Evolutionary conservation across 2,888 invertebrate species (phyloP).

Genomic region (Drosophila paracracens): DNA sequence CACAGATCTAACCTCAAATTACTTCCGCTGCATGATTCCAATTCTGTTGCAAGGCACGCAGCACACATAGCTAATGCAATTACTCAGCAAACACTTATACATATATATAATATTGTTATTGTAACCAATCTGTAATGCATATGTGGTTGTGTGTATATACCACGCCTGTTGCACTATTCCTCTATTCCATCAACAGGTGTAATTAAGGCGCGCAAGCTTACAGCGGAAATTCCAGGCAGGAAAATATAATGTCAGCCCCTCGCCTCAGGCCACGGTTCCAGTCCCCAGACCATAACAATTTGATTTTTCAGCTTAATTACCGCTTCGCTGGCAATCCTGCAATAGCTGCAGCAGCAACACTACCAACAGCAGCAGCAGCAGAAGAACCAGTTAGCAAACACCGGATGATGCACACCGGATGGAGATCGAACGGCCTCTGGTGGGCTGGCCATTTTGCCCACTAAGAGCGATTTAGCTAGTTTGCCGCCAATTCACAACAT

Average conservation of each 20-base stretch:
- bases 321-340: slow-evolving; percentile 65
- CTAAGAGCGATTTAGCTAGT: slow-evolving; percentile 26
- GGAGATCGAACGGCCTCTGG: slow-evolving; percentile 50
- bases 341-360: slow-evolving; percentile 11
- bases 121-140: slow-evolving; percentile 51
- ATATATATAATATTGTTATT: slow-evolving; percentile 1
- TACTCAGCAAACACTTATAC: slow-evolving; percentile 45
- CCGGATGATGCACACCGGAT: slow-evolving; percentile 61
- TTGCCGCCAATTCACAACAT: slow-evolving; percentile 57
- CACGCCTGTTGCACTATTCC: slow-evolving; percentile 65
- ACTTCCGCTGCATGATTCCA: slow-evolving; percentile 78
- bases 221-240: slow-evolving; percentile 80
- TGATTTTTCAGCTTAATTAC: slow-evolving; percentile 74
- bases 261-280: neutral
- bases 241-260: slow-evolving; percentile 58
- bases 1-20: slow-evolving; percentile 75
- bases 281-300: slow-evolving; percentile 67
- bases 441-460: slow-evolving; percentile 38
- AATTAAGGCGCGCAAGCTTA: slow-evolving; percentile 64
- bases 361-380: slow-evolving; percentile 9
- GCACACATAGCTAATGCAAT: slow-evolving; percentile 57
- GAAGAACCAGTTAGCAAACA: slow-evolving; percentile 69
- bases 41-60: slow-evolving; percentile 45
- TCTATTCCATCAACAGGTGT: slow-evolving; percentile 66
- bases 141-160: slow-evolving; percentile 21